These are phyloP conservation scores for Rafetus swinhoei DNA, from an alignment of 2,113 vertebrate species.

Conservation along the genomic window DNA sequence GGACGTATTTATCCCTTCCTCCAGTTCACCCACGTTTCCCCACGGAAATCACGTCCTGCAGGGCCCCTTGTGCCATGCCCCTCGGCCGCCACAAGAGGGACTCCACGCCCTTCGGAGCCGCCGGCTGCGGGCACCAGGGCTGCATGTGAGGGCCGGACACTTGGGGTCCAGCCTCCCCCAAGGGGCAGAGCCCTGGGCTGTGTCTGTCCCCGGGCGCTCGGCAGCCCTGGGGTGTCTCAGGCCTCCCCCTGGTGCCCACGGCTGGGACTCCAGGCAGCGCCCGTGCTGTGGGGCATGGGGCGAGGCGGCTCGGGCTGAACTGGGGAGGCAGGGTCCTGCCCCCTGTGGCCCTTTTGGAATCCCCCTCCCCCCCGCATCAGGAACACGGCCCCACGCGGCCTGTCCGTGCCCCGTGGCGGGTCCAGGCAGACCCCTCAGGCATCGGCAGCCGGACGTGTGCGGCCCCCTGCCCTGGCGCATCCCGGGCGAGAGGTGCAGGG, in stretches of 20 bases:
- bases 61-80: too few species aligned
- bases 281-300: too few species aligned
- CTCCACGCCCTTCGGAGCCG: neutral
- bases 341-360: too few species aligned
- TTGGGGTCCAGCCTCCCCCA: too few species aligned
- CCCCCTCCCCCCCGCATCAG: neutral
- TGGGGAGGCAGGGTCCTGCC: neutral
- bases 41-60: neutral
- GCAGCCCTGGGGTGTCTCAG: neutral
- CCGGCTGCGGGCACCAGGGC: neutral
- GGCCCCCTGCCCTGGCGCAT: neutral
- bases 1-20: too few species aligned
- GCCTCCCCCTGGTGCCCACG: too few species aligned
- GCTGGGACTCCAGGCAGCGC: neutral
- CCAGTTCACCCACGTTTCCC: too few species aligned
- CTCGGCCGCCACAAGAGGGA: neutral
- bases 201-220: neutral
- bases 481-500: too few species aligned
- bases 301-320: too few species aligned
- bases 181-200: neutral
- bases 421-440: slow-evolving; percentile 43
- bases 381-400: too few species aligned
- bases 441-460: neutral
- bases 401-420: neutral
- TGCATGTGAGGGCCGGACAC: too few species aligned